Base-by-base conservation (phyloP, 2,797 vertebrate species). In the Clarias platycephalus region DNA sequence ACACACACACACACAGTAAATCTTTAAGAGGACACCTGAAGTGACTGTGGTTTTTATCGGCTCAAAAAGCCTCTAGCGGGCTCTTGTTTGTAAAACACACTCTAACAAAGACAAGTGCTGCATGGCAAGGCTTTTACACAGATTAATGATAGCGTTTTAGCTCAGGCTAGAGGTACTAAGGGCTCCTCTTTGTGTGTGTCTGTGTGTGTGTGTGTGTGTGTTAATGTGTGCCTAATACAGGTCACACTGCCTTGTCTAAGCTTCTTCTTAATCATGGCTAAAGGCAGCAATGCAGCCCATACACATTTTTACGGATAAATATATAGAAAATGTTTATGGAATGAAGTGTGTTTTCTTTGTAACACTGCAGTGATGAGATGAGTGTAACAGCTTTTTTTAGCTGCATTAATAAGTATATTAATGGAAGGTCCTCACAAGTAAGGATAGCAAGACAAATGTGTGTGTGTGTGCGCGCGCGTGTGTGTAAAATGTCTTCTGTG, bases 21-120 rank as follows among this genome's bases (percentile, higher is more conserved):
- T 84, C 88, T 88, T 80, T 84, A 60, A 81, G 85, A 88, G 87
- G 66, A 87, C 87, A 86, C 84, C 87, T 88, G 85, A 85, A 89
- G 85, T 84, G 84, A 91, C 93, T 95, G 94, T 85, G 94, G 93
- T 95, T 94, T 94, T 86, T 84, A 91, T 85, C 83, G 88, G 92
- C 94, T 94, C 90, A 95, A 90, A 92, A 90, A 93, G 95, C 94
- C 94, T 96, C 93, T 92, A 93, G 94, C 93, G 94, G 94, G 88
- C 92, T 95, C 92, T 93, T 84, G 67, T 95, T 94, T 93, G 94
- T 91, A 94, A 93, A 87, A 93, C 91, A 93, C 91, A 90, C 90
- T 93, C 93, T 93, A 94, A 93, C 93, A 94, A 92, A 91, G 91
- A 93, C 89, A 91, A 93, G 93, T 90, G 87, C 90, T 88, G 85